phyloP scores from a whole-genome alignment of 2,113 vertebrate genomes.

The Toxotes chatareus region DNA sequence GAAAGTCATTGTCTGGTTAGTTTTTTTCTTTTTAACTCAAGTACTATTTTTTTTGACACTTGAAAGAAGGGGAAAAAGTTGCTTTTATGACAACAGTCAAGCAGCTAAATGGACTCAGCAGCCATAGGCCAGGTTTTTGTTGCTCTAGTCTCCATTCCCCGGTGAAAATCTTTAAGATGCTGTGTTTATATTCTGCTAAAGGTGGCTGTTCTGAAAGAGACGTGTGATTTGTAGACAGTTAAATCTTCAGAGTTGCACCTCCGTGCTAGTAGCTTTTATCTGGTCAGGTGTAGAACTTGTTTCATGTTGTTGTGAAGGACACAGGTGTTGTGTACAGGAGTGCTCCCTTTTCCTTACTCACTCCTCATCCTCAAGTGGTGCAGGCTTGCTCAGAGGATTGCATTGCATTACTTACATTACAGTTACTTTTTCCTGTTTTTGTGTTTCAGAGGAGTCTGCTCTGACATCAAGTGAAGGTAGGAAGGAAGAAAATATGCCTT shows the following conservation, averaged over 20 bases:
- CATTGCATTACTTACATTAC: conserved; percentile 5
- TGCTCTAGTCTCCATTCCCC: neutral
- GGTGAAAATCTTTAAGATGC: neutral
- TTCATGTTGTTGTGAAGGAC: conserved; percentile 14
- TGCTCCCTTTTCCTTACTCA: conserved; percentile 12
- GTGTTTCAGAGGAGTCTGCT: conserved; percentile 58
- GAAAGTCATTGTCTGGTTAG: conserved; percentile 75
- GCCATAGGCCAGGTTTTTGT: neutral
- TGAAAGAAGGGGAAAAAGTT: neutral
- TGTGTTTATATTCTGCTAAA: neutral
- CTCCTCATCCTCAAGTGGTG: conserved; percentile 9
- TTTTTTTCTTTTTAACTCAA: conserved; percentile 31
- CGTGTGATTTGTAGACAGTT: neutral
- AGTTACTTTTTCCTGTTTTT: conserved; percentile 1
- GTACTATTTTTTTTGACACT: neutral
- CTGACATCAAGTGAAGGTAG: conserved; percentile 64
- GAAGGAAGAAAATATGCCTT: neutral
- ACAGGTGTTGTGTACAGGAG: conserved; percentile 29
- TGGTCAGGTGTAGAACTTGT: neutral
- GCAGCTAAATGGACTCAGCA: neutral
- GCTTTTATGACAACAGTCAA: neutral
- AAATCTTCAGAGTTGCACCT: neutral
- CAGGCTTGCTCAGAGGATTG: conserved; percentile 21
- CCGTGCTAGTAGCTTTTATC: neutral
- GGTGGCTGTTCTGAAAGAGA: neutral